phyloP scores from a whole-genome alignment of 1,140 invertebrate genomes.

The Nylanderia fulva region DNA sequence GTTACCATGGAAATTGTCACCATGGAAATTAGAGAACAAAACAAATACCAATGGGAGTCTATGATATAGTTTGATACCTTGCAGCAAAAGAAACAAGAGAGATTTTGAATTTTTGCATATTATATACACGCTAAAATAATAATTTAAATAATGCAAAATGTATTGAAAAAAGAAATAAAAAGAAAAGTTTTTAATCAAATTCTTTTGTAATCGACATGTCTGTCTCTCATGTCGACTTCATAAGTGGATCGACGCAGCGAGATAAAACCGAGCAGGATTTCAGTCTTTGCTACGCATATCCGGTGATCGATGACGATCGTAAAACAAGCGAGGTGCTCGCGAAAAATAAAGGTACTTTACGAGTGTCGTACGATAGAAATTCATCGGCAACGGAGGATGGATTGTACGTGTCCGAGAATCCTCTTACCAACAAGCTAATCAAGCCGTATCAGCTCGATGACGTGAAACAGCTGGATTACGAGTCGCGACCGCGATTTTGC shows the following conservation, averaged over 20 bases:
- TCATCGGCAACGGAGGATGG: slow-evolving; percentile 76
- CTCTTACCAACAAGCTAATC: slow-evolving; percentile 74
- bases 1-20: slow-evolving; percentile 6
- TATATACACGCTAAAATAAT: not conserved
- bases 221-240: slow-evolving; percentile 64
- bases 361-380: slow-evolving; percentile 42
- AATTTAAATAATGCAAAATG: not conserved
- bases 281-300: slow-evolving; percentile 70
- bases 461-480: slow-evolving; percentile 68
- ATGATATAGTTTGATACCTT: not conserved
- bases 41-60: not conserved
- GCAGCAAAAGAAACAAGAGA: not conserved
- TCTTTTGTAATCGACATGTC: slow-evolving; percentile 49
- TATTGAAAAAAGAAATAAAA: not conserved
- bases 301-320: slow-evolving; percentile 61
- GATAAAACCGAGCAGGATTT: slow-evolving; percentile 66
- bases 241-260: slow-evolving; percentile 44
- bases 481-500: slow-evolving; percentile 40
- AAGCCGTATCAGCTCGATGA: slow-evolving; percentile 76
- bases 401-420: slow-evolving; percentile 76
- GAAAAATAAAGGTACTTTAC: slow-evolving; percentile 28
- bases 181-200: not conserved
- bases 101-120: not conserved
- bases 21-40: slow-evolving; percentile 9
- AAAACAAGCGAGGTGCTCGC: slow-evolving; percentile 71